These are phyloP conservation scores for Colius striatus DNA, from an alignment of 2,113 vertebrate genomes.

Conservation along the genomic window DNA sequence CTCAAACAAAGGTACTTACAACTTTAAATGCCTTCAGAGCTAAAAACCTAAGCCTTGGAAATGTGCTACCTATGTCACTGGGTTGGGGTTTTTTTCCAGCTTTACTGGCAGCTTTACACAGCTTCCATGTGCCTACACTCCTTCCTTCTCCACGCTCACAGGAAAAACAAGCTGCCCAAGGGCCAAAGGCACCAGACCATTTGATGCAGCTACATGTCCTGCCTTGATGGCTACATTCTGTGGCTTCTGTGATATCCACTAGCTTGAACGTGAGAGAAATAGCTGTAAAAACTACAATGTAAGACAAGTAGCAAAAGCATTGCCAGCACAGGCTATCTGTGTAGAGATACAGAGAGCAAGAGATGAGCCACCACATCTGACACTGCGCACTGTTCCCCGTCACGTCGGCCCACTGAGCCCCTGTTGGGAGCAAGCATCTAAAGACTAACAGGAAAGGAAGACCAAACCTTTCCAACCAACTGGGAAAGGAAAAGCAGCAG, in stretches of 20 bases:
- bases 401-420: not conserved
- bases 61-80: not conserved
- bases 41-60: not conserved
- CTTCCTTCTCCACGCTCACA: not conserved
- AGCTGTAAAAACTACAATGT: not conserved
- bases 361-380: not conserved
- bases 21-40: too few relatives aligned
- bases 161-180: not conserved
- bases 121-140: not conserved
- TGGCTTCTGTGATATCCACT: not conserved
- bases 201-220: not conserved
- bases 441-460: constrained; percentile 28
- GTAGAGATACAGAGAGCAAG: not conserved
- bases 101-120: not conserved
- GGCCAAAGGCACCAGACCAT: not conserved
- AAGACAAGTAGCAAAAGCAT: not conserved
- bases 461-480: constrained; percentile 31
- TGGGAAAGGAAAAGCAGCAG: constrained; percentile 34
- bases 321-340: not conserved
- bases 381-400: not conserved
- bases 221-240: not conserved
- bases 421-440: not conserved
- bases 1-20: not conserved
- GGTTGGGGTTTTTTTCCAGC: accelerated
- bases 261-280: not conserved